Percentiles rank a stretch among this genome's conserved stretches.
These are phyloP conservation scores for Stigmatopora nigra DNA, from an alignment of 2,113 vertebrate genomes.

Conservation along the genomic window DNA sequence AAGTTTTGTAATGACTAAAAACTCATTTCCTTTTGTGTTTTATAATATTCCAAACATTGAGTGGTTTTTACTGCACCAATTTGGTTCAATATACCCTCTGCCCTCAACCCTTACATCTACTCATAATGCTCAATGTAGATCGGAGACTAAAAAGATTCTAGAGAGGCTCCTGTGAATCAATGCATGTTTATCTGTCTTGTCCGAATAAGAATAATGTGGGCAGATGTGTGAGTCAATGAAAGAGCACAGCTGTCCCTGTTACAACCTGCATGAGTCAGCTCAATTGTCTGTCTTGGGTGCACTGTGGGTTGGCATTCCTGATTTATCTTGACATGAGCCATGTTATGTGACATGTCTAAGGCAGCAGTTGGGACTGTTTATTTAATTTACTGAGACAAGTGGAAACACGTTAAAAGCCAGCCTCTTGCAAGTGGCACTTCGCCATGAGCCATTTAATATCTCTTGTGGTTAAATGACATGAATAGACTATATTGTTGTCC, in stretches of 20 bases:
- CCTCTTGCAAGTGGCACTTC: not conserved
- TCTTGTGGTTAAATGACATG: conserved; percentile 33
- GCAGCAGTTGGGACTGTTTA: conserved; percentile 42
- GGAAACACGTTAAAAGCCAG: conserved; percentile 58
- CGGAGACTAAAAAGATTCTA: conserved; percentile 34
- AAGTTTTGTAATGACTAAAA: no score
- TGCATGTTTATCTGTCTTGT: conserved; percentile 35
- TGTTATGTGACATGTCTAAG: conserved; percentile 48
- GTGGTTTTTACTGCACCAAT: not conserved
- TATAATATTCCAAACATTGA: not conserved
- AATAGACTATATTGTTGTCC: conserved; percentile 30
- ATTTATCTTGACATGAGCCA: conserved; percentile 47
- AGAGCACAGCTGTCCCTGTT: conserved; percentile 22
- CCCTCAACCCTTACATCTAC: conserved; percentile 17
- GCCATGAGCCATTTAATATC: conserved; percentile 18
- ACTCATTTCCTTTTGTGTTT: no score
- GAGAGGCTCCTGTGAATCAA: conserved; percentile 51
- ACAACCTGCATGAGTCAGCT: conserved; percentile 31
- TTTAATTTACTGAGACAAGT: conserved; percentile 57
- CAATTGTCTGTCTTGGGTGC: conserved; percentile 34
- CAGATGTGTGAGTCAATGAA: conserved; percentile 32
- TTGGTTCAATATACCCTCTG: conserved; percentile 4
- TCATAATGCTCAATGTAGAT: conserved; percentile 42
- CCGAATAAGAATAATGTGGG: conserved; percentile 49
- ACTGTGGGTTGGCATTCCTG: conserved; percentile 22